These are phyloP conservation scores for Latrodectus hesperus DNA, from an alignment of 2,888 invertebrate species.

Conservation along the genomic window DNA sequence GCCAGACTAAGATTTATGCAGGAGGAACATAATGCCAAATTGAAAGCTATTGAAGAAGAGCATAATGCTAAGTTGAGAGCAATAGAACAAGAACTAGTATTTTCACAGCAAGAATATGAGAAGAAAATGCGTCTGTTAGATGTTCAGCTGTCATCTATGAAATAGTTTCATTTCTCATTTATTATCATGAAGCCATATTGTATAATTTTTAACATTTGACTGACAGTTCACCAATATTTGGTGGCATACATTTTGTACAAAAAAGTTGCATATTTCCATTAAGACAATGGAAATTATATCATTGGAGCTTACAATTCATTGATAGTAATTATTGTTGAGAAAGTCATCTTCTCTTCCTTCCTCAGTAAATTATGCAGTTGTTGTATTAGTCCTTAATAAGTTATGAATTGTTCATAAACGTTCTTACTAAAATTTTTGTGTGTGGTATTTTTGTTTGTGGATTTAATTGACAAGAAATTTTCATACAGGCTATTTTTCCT, in stretches of 20 bases:
- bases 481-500: no score
- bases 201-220: constrained; percentile 35
- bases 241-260: constrained; percentile 55
- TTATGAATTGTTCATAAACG: no score
- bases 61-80: constrained; percentile 56
- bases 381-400: no score
- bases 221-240: constrained; percentile 64
- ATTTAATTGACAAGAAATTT: no score
- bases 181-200: constrained; percentile 14
- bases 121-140: constrained; percentile 64
- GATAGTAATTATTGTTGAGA: neutral
- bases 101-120: constrained; percentile 63
- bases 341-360: no score
- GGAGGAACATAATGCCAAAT: constrained; percentile 49
- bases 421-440: no score
- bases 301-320: constrained; percentile 52
- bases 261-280: constrained; percentile 52
- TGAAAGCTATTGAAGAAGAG: constrained; percentile 64
- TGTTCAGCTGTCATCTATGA: constrained; percentile 62
- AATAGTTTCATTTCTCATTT: constrained; percentile 46
- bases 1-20: constrained; percentile 57
- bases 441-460: no score
- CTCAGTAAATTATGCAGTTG: no score
- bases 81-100: constrained; percentile 61
- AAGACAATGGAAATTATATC: constrained; percentile 47